Percentiles rank a stretch among this genome's conserved stretches.
Evolutionary conservation across 2,113 vertebrate species (phyloP).

Genomic region (Sterna hirundo): DNA sequence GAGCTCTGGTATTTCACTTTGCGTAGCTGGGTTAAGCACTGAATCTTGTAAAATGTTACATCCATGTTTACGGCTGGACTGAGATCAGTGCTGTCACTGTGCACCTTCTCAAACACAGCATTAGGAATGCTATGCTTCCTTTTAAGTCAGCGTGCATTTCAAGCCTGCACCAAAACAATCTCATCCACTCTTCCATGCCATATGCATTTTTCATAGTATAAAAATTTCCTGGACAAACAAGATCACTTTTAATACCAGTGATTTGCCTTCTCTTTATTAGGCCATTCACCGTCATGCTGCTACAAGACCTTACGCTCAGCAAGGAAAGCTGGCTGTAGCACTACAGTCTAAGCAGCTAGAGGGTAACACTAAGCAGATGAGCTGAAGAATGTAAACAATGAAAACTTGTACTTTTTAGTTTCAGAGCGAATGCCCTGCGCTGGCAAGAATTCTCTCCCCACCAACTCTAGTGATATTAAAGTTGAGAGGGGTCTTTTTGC

Average conservation of each 20-base stretch:
- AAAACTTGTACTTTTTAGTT: neutral
- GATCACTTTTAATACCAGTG: neutral
- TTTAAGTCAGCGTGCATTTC: neutral
- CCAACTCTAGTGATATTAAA: neutral
- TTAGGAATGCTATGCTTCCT: neutral
- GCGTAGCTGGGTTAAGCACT: neutral
- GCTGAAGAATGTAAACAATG: neutral
- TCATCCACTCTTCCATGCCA: neutral
- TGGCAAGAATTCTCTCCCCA: neutral
- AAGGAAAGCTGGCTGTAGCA: neutral
- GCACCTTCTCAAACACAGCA: neutral
- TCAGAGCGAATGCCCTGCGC: neutral
- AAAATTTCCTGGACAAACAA: neutral
- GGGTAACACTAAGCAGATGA: neutral
- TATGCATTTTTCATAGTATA: neutral
- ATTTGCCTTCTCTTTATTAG: neutral
- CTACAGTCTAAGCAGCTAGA: neutral
- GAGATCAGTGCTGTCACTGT: neutral
- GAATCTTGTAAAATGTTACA: neutral
- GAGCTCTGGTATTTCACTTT: neutral
- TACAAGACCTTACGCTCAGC: neutral
- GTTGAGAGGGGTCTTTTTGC: neutral
- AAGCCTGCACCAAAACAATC: neutral
- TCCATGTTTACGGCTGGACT: neutral
- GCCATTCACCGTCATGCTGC: neutral